A percentile compares a stretch with the other conserved stretches of the same genome.
Evolutionary conservation across 1,140 invertebrate species (phyloP).

Genomic region (Heterodera carotae): DNA sequence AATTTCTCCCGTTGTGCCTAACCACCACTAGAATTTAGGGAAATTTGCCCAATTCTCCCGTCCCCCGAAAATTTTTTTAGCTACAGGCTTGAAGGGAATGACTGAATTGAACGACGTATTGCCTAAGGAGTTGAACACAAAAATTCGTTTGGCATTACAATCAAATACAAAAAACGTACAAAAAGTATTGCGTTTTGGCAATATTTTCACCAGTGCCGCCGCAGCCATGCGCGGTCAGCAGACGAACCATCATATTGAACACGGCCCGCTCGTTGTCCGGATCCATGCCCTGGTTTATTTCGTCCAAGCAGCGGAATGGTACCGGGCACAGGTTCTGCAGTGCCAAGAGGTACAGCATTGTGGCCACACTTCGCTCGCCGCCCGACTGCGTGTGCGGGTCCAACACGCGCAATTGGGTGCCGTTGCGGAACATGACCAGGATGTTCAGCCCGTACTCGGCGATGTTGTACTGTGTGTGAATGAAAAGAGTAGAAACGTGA

Average conservation of each 20-base stretch:
- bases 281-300: constrained; percentile 65
- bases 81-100: too few species aligned
- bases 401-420: constrained; percentile 41
- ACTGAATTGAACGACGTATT: too few species aligned
- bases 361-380: constrained; percentile 60
- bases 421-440: constrained; percentile 52
- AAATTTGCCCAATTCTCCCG: too few species aligned
- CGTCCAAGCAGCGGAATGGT: constrained; percentile 62
- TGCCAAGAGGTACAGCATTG: constrained; percentile 62
- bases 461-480: constrained; percentile 46
- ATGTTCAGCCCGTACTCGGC: constrained; percentile 56
- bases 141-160: too few species aligned
- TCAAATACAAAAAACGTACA: constrained; percentile 57
- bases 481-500: not conserved
- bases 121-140: too few species aligned
- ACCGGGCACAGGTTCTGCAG: constrained; percentile 61
- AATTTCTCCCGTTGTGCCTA: too few species aligned
- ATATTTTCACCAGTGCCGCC: constrained; percentile 42
- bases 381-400: constrained; percentile 60
- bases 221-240: constrained; percentile 38
- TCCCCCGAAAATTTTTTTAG: too few species aligned
- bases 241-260: constrained; percentile 60
- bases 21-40: too few species aligned
- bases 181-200: constrained; percentile 60
- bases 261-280: constrained; percentile 58